Base-by-base conservation (phyloP, 1,140 invertebrate species). In the Tetraneura akinire region DNA sequence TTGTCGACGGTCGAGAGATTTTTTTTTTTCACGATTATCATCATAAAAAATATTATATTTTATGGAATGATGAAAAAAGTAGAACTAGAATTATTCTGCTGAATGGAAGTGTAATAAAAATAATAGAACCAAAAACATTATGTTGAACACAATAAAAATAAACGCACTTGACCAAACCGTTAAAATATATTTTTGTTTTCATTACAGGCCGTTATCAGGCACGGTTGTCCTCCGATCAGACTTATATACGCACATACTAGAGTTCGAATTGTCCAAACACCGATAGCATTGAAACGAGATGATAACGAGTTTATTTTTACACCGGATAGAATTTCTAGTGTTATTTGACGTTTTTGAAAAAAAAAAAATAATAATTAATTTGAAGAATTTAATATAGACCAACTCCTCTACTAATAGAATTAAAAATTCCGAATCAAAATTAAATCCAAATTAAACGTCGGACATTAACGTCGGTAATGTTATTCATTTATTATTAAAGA, bases 161-260 rank as follows among this genome's bases (percentile, higher is more conserved):
- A 16, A 47, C 8, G n/a, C 5, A 14, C 32, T 68, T 45, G 37
- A 47, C 37, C 21, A 8, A 21, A 23, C 45, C 5, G 68, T 53
- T 53, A 14, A 53, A 53, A 73, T 73, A 32, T 32, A 32, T 32
- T 53, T 73, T 73, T 73, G 49, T 32, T 73, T 73, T 73, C n/a
- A 16, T n/a, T 53, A 11, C 1, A 1, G 18, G 26, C 10, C 16
- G 26, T 73, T 53, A 73, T 73, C 49, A 14, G 29, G 49, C 26
- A 73, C 70, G 26, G 70, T 73, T 73, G 70, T 73, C 70, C 49
- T 73, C 70, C 70, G 49, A 73, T 73, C 70, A 21, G 13, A 45
- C 47, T 73, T 23, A 29, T 73, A 55, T 53, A 73, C 70, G 49
- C 49, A 32, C 18, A 37, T 32, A 68, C 26, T n/a, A 73, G 16